A percentile compares a stretch with the other conserved stretches of the same genome.
Conservation (phyloP, 2,888 invertebrate species). For the Melieria omissa region DNA sequence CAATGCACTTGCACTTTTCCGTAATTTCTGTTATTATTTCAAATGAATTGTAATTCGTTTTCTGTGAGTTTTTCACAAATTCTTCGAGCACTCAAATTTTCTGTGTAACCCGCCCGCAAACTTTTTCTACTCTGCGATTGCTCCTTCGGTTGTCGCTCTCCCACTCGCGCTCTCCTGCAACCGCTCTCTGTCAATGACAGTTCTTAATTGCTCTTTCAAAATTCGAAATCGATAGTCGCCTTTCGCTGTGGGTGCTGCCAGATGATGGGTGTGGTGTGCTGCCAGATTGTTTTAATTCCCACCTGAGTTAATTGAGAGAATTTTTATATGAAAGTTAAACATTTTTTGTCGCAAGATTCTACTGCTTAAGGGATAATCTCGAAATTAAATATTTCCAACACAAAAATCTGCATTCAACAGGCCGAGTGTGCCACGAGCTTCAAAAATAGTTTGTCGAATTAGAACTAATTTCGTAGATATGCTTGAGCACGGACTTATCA, state of each 20-base stretch:
- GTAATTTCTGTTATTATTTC: constrained; percentile 28
- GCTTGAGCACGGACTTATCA: too few species aligned
- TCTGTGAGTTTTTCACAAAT: constrained; percentile 30
- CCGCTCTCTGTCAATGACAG: constrained; percentile 18
- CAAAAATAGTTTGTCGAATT: too few species aligned
- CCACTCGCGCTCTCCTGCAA: constrained; percentile 11
- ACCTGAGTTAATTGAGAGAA: neutral
- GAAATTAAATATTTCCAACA: too few species aligned
- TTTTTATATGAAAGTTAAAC: neutral
- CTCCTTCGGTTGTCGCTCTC: constrained; percentile 16
- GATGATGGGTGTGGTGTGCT: neutral
- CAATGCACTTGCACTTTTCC: constrained; percentile 34
- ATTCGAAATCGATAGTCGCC: constrained; percentile 34
- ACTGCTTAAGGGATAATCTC: neutral
- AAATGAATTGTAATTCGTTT: constrained; percentile 28
- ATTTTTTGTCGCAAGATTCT: neutral
- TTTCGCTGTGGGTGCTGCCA: constrained; percentile 22
- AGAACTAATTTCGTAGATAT: too few species aligned
- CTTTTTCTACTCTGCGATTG: constrained; percentile 37
- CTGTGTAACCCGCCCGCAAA: constrained; percentile 47
- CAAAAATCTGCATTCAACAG: too few species aligned
- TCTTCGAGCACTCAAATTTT: constrained; percentile 35
- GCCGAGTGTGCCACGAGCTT: too few species aligned
- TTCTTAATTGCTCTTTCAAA: constrained; percentile 10
- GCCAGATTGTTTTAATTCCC: neutral